Percentiles rank a stretch among this genome's conserved stretches.
Evolutionary conservation across 2,888 invertebrate genomes (phyloP).

Genomic region (Encarsia formosa): DNA sequence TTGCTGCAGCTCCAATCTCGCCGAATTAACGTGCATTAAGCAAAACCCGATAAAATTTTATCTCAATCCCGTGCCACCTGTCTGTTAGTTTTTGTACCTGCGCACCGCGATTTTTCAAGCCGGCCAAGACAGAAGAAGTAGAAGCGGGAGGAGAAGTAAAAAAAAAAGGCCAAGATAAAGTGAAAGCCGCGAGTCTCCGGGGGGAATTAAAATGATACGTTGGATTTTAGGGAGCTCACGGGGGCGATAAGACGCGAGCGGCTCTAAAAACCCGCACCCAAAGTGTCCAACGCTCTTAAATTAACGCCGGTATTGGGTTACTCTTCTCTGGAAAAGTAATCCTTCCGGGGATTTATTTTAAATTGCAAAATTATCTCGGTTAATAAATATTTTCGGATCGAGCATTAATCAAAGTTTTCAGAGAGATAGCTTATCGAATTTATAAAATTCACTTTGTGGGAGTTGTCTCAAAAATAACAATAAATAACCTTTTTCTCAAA

Average conservation of each 20-base stretch:
- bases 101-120: slow-evolving; percentile 9
- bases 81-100: slow-evolving; percentile 1
- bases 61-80: slow-evolving; percentile 14
- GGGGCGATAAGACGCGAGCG: slow-evolving; percentile 7
- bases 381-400: too few relatives aligned
- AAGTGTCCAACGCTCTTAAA: too few relatives aligned
- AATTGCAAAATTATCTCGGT: too few relatives aligned
- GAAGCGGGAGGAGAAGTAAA: not conserved
- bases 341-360: too few relatives aligned
- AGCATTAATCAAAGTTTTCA: too few relatives aligned
- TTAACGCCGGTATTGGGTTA: too few relatives aligned
- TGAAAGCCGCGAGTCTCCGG: slow-evolving; percentile 19
- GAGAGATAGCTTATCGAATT: too few relatives aligned
- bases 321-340: too few relatives aligned
- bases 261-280: not conserved
- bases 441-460: too few relatives aligned
- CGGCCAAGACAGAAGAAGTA: slow-evolving; percentile 1
- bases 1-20: too few relatives aligned
- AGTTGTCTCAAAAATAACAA: too few relatives aligned
- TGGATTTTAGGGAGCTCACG: slow-evolving; percentile 11
- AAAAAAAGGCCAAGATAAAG: slow-evolving; percentile 13
- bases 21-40: slow-evolving; percentile 17
- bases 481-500: too few relatives aligned
- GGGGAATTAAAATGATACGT: slow-evolving; percentile 20
- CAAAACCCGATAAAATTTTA: slow-evolving; percentile 20